A percentile compares a stretch with the other conserved stretches of the same genome.
Conservation (phyloP, 2,888 invertebrate genomes). For the Apotomis betuletana region DNA sequence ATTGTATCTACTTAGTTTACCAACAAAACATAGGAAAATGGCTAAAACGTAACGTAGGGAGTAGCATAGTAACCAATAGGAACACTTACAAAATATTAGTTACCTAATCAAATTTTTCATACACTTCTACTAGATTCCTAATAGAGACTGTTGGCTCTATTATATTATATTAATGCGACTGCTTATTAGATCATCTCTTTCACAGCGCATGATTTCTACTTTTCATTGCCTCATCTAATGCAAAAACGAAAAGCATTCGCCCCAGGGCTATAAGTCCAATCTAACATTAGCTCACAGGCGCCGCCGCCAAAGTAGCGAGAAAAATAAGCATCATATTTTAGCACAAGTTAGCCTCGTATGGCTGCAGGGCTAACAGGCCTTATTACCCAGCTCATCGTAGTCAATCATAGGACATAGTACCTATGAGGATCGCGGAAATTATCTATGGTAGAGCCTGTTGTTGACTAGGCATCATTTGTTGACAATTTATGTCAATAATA, state of each 20-base stretch:
- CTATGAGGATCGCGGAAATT: background rate
- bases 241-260: slow-evolving; percentile 7
- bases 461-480: no score
- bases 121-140: no score
- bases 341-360: slow-evolving; percentile 3
- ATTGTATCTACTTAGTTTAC: no score
- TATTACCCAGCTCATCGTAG: background rate
- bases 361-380: slow-evolving; percentile 13
- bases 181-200: slow-evolving; percentile 2
- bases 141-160: no score
- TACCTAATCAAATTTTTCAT: no score
- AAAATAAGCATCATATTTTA: slow-evolving; percentile 33
- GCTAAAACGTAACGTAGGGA: no score
- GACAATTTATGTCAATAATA: no score
- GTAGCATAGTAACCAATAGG: no score
- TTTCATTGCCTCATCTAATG: background rate
- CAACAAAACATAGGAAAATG: no score
- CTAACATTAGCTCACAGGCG: slow-evolving; percentile 10
- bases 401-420: background rate
- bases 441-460: no score
- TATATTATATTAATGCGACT: background rate
- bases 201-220: background rate
- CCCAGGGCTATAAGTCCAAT: slow-evolving; percentile 25
- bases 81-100: no score
- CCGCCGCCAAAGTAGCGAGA: slow-evolving; percentile 23